Evolutionary conservation across 2,113 vertebrate genomes (phyloP), one percentile per base, ranked within the genome.

Genomic region (Camarhynchus parvulus): DNA sequence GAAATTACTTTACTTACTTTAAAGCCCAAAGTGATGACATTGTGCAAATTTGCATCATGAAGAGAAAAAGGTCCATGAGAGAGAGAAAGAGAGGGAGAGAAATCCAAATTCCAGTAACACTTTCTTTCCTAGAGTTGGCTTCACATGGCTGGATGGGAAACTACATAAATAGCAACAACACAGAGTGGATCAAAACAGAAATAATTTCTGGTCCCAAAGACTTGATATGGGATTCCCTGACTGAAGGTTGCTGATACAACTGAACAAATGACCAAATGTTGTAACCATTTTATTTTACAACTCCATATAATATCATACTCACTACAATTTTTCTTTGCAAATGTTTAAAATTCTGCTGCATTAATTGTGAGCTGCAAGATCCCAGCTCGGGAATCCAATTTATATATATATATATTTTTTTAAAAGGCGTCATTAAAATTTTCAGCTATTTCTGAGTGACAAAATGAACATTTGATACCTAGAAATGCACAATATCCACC

Each of bases 271-370:
- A 58, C 27, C 22, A 52, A 33, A 19, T 20, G 10, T 18, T 59
- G 14, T 1, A 55, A 23, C 13, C 13, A 47, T 64, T 63, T 18
- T 28, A 62, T 1, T 17, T 30, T 49, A 35, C 4, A 28, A 25
- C 16, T 37, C 41, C 2, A 1, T 12, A 31, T 11, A 53, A 76
- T 10, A 28, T 1, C 0, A 37, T 37, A 41, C 0, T 0, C 63
- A 21, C 28, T 2, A 55, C 23, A 30, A 18, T 37, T 89, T 81
- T 75, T 64, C 64, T 53, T 68, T 44, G 9, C 53, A 73, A 56
- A 72, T 4, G 2, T 31, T 72, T 90, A 66, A 61, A 83, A n/a
- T 41, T 69, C 41, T 55, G 37, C 18, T 37, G 13, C 12, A 33
- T 53, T 73, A 25, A 62, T 14, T 33, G 39, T 10, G 47, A 94